Evolutionary conservation across 2,113 vertebrate species (phyloP), one percentile per base, ranked within the genome.

Genomic region (Geococcyx californianus): DNA sequence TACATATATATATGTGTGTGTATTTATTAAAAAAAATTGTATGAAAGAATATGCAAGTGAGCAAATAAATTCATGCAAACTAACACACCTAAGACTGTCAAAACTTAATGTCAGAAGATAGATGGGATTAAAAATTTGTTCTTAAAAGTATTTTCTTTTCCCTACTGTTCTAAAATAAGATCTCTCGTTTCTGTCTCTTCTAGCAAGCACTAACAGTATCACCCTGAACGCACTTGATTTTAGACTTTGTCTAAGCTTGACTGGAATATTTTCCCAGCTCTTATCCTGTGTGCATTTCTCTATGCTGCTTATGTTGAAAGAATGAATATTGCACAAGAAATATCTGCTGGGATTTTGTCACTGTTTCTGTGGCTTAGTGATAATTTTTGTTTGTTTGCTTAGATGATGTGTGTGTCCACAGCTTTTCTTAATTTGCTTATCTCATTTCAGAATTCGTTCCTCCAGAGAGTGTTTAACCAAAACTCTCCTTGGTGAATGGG

Each of bases 181-280:
- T 29, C 13, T 47, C 15, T 54, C 21, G 16, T 59, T 81, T 76
- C n/a, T 55, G 1, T 59, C 31, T 60, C 16, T 82, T 55, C 23
- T 6, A 2, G 36, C 23, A 60, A 26, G 16, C 26, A n/a, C 14
- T 64, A 36, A 21, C 15, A 59, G 7, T 28, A 25, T 60, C 20
- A 45, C 12, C 21, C 16, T 20, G 21, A 40, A 81, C 5, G 4
- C 16, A 26, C 7, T 20, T 0, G 0, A 19, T 64, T 64, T 58
- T 31, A 70, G 58, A 42, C 34, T 66, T 81, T 29, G 31, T 36
- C 21, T 34, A 42, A 1, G 25, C 25, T 73, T 60, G 17, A 8
- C n/a, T 54, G 44, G 19, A 59, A 47, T 34, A 24, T n/a, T 40
- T 85, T 42, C 34, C 23, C n/a, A 59, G 28, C 10, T 54, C 40